phyloP scores from a whole-genome alignment of 2,888 invertebrate genomes.

The Iselma pallidipennis region DNA sequence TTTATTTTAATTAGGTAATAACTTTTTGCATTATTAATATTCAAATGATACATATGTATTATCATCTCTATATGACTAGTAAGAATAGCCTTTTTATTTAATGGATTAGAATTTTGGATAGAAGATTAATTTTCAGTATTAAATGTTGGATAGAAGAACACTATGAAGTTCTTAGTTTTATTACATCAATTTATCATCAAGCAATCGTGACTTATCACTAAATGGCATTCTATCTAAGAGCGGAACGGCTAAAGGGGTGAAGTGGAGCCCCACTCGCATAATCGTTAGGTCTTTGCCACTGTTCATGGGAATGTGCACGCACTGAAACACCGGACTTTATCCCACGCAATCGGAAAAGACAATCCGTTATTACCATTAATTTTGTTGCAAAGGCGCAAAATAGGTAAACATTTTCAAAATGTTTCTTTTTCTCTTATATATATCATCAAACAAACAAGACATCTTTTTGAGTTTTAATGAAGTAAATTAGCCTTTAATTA shows the following conservation, averaged over 20 bases:
- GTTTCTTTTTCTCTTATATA: no score
- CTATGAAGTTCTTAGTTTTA: no score
- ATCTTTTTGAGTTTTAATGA: constrained; percentile 18
- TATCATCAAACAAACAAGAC: no score
- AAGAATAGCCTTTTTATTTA: no score
- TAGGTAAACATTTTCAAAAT: constrained; percentile 8
- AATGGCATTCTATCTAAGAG: constrained; percentile 6
- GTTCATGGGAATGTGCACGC: constrained; percentile 39
- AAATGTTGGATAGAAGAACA: no score
- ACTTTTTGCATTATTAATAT: constrained; percentile 24
- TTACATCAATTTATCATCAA: background rate
- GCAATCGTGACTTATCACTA: constrained; percentile 19
- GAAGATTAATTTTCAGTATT: no score
- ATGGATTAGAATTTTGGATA: no score
- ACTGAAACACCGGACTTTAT: constrained; percentile 27
- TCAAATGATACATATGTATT: constrained; percentile 8
- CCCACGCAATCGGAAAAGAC: constrained; percentile 26
- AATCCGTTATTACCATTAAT: constrained; percentile 22
- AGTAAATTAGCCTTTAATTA: constrained; percentile 17
- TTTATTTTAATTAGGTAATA: constrained; percentile 32
- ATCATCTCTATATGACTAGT: no score
- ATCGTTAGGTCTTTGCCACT: constrained; percentile 36
- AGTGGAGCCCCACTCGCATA: constrained; percentile 24
- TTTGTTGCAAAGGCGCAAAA: constrained; percentile 14
- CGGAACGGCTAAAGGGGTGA: constrained; percentile 15